Base-by-base conservation (phyloP, 2,113 vertebrate species). In the Psittacula cyanocephala region DNA sequence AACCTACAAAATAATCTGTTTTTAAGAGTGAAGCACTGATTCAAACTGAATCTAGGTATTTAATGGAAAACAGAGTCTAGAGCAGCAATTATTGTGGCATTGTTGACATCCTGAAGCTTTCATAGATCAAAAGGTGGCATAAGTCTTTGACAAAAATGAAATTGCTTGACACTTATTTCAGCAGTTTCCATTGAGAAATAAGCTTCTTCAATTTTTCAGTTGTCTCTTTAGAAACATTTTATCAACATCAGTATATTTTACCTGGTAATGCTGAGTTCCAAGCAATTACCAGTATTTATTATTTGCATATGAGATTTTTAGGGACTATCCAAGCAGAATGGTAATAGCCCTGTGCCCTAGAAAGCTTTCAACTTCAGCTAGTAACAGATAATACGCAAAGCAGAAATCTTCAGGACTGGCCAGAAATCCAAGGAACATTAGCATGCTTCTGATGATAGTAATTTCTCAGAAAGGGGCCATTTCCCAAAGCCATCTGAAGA, bases 21-120 rank as follows among this genome's bases (percentile, higher is more conserved):
- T 93, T 94, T 86, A 91, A 78, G 70, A 91, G 28, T 8, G 7
- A 92, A 82, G 86, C 44, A 86, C 47, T 84, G 57, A 96, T 93
- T 96, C 82, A 95, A 94, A 96, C 35, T 68, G 92, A 95, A 91
- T 84, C 80, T 95, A 64, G 55, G 11, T 65, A 91, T 93, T 95
- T 69, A 87, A 94, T 95, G 90, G 96, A 96, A 97, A 97, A 89
- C 9, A 43, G 88, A 93, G 59, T 43, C 53, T 89, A 41, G 83
- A 79, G 65, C 60, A 85, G 84, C 79, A 72, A 44, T 65, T 69
- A 46, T 68, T 79, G 77, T 94, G 91, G 95, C 92, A 91, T 6
- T 81, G 74, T 69, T 91, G 77, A 80, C 74, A 96, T 50, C 57
- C 37, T 37, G 92, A 95, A 93, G 93, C 96, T 94, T 86, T 37